phyloP scores from a whole-genome alignment of 2,113 vertebrate genomes.

The Charadrius vociferus region DNA sequence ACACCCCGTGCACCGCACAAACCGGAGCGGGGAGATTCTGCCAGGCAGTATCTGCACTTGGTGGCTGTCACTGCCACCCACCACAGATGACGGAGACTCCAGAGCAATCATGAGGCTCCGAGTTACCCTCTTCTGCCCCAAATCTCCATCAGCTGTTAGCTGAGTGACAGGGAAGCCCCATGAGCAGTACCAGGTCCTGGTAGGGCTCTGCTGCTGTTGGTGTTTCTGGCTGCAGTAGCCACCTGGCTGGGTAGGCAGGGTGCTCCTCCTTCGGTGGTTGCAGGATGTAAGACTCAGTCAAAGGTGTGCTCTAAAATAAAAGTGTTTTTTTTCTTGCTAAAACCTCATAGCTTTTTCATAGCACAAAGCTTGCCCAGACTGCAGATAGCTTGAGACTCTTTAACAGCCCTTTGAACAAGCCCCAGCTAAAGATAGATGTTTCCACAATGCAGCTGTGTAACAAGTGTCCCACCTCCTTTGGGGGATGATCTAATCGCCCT shows the following conservation, averaged over 20 bases:
- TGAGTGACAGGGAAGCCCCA: neutral
- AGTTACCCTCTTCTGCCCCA: no score
- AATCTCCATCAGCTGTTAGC: neutral
- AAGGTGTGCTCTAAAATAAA: neutral
- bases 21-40: neutral
- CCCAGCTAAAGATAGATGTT: neutral
- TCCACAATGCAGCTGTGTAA: no score
- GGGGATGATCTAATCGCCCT: no score
- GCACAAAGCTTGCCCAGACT: neutral
- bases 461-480: neutral
- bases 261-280: neutral
- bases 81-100: no score
- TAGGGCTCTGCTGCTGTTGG: neutral
- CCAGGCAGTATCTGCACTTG: neutral
- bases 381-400: neutral
- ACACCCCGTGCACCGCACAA: neutral
- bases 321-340: neutral
- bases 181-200: neutral
- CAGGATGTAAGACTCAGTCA: neutral
- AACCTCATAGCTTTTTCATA: no score
- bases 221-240: neutral
- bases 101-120: neutral
- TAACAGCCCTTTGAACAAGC: neutral
- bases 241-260: neutral
- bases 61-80: neutral